Percentiles rank a stretch among this genome's conserved stretches.
Conservation (phyloP, 1,140 invertebrate genomes). For the Andricus grossulariae region DNA sequence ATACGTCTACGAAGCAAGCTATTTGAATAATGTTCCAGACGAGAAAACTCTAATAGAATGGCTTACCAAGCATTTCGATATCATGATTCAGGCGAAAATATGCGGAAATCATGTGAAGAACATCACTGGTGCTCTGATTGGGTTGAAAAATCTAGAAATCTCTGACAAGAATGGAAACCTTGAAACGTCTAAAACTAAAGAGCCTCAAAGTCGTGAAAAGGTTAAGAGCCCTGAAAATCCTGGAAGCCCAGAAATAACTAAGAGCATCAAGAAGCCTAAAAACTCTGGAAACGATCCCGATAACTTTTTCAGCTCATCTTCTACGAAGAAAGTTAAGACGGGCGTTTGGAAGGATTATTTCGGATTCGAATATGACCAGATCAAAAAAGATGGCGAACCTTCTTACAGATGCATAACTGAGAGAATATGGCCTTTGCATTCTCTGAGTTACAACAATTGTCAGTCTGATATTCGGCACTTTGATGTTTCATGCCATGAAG, state of each 20-base stretch:
- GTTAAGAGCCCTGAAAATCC: too few species aligned
- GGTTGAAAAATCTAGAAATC: neutral
- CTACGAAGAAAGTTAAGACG: neutral
- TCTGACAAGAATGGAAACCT: neutral
- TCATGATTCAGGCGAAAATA: neutral
- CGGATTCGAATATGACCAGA: neutral
- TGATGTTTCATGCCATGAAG: neutral
- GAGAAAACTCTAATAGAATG: neutral
- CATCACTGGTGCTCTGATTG: neutral
- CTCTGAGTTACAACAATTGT: neutral
- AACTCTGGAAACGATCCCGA: neutral
- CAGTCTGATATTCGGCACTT: neutral
- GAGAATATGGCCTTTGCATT: conserved; percentile 16
- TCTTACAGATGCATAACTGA: conserved; percentile 8
- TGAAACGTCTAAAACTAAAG: too few species aligned
- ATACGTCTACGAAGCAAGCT: neutral
- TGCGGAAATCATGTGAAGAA: neutral
- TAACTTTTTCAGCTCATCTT: neutral
- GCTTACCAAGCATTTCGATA: neutral
- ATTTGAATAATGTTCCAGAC: neutral
- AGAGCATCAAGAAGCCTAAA: too few species aligned
- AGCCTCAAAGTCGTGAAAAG: too few species aligned
- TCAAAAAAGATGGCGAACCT: neutral
- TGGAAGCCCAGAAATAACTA: too few species aligned
- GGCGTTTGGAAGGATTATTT: neutral